A percentile compares a stretch with the other conserved stretches of the same genome.
Evolutionary conservation across 1,140 invertebrate genomes (phyloP).

Genomic region (Portunus trituberculatus): DNA sequence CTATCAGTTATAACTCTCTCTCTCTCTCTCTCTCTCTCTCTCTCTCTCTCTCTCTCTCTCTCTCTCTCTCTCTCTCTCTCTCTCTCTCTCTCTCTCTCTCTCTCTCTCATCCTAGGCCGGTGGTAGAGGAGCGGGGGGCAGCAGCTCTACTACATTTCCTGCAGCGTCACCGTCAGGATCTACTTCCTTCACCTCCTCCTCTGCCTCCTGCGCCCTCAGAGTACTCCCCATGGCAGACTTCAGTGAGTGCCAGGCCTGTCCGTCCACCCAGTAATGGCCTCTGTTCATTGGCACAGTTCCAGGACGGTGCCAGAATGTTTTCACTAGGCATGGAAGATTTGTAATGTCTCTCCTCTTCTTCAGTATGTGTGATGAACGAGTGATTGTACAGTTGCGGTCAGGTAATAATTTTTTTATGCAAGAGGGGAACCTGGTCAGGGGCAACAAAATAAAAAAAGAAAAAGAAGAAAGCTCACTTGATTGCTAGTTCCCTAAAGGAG

Average conservation of each 20-base stretch:
- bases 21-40: background rate
- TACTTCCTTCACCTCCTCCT: background rate
- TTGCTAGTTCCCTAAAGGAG: too few species aligned
- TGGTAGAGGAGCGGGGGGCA: background rate
- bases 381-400: too few species aligned
- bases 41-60: background rate
- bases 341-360: too few species aligned
- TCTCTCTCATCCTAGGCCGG: background rate
- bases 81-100: background rate
- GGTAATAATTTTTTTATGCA: too few species aligned
- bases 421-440: too few species aligned
- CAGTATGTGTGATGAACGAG: too few species aligned
- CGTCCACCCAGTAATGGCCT: background rate
- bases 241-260: constrained; percentile 33
- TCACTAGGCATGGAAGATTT: too few species aligned
- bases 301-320: too few species aligned
- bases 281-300: too few species aligned
- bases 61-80: background rate
- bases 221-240: constrained; percentile 62
- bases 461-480: too few species aligned
- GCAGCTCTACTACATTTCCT: background rate
- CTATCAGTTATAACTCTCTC: too few species aligned
- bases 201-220: constrained; percentile 41
- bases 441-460: too few species aligned
- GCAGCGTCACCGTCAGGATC: background rate